Conservation (phyloP, 2,888 invertebrate species). For the Drosophila seclusa region DNA sequence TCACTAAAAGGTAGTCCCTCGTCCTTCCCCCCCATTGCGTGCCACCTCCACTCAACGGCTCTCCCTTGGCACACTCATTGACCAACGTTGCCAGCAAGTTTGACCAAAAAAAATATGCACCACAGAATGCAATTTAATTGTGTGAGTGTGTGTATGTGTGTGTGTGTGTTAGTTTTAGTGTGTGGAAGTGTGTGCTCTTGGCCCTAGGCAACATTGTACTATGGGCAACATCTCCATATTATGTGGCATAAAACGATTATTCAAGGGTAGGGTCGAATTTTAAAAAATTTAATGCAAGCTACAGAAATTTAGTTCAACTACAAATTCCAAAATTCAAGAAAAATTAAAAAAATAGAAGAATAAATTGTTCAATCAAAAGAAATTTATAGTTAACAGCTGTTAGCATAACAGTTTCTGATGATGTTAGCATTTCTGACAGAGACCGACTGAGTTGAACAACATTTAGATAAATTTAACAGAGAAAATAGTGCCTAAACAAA, state of each 20-base stretch:
- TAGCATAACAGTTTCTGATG: not conserved
- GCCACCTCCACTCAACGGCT: not conserved
- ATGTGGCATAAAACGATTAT: not conserved
- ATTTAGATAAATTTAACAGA: too few species aligned
- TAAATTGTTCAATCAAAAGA: not conserved
- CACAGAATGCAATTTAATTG: slow-evolving; percentile 68
- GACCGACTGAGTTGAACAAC: not conserved
- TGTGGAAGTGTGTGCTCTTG: slow-evolving; percentile 11
- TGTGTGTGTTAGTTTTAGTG: not conserved
- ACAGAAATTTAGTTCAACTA: not conserved
- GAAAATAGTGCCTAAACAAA: too few species aligned
- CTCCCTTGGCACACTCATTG: not conserved
- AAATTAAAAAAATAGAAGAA: not conserved
- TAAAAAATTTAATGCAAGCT: rapidly evolving
- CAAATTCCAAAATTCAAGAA: not conserved
- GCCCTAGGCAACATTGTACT: slow-evolving; percentile 14
- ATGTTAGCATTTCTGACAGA: not conserved
- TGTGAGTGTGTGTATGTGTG: slow-evolving; percentile 20
- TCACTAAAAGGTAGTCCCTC: slow-evolving; percentile 13
- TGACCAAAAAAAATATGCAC: slow-evolving; percentile 33
- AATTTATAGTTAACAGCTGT: not conserved
- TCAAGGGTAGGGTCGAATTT: not conserved
- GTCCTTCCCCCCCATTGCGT: not conserved
- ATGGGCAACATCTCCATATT: not conserved
- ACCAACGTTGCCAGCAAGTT: slow-evolving; percentile 13